Evolutionary conservation across 2,888 invertebrate genomes (phyloP), one percentile per base, ranked within the genome.

Genomic region (Spicauda simplicius): DNA sequence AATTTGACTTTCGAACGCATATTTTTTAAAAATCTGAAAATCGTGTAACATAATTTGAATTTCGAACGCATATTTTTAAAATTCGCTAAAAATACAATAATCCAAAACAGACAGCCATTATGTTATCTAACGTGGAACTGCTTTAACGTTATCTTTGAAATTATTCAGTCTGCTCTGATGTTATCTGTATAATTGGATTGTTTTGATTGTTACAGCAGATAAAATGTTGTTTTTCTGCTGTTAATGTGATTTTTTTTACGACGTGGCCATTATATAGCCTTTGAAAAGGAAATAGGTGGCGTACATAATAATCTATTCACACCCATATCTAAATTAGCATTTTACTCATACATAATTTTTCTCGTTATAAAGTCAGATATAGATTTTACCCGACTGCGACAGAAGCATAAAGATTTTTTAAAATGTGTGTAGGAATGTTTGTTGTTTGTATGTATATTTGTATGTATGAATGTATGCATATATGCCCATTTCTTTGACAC

Each of bases 111-210:
- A 57, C 56, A 25, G 37, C 25, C 57, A 64, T 58, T 58, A 57
- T 50, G 37, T 45, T 16, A 14, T 41, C 37, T 59, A 45, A 58
- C n/a, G 1, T 30, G 59, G 37, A 45, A 45, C 45, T 45, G 45
- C 6, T 45, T 0, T 45, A 37, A 18, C 16, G 64, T 53, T 58
- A 65, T 58, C 64, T 65, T 58, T 65, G 45, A 11, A 37, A 37
- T 45, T 65, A 65, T 58, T 65, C 58, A 65, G 25, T 30, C 57
- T 58, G 57, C 53, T 53, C 33, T 45, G 18, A 12, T 58, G 18
- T 0, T 65, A 65, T 65, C 64, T 58, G 3, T 53, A 53, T 71
- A 69, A 69, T 71, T 69, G 64, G 64, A 71, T 71, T 60, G 60
- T 55, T 66, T 41, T 59, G 66, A 59, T 60, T 60, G 66, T 60